Conservation (phyloP, 2,797 vertebrate genomes). For the Xyrichtys novacula region DNA sequence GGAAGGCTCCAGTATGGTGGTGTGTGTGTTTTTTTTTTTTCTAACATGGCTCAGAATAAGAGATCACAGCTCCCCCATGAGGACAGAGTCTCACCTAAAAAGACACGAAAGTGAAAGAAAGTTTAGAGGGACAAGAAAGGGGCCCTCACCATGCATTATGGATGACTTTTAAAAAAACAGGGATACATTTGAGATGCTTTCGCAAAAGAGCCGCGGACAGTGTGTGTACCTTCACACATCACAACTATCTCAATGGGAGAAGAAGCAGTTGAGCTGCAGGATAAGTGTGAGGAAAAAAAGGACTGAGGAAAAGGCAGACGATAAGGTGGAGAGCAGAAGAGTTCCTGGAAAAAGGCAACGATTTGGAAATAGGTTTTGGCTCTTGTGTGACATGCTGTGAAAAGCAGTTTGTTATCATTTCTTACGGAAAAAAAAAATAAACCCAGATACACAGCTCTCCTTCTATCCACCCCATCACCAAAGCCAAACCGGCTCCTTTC, state of each 20-base stretch:
- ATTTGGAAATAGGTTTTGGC: slow-evolving; percentile 58
- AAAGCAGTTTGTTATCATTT: slow-evolving; percentile 53
- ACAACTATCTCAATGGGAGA: slow-evolving; percentile 49
- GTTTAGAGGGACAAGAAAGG: slow-evolving; percentile 36
- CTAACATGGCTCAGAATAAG: slow-evolving; percentile 25
- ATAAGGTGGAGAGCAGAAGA: slow-evolving; percentile 53
- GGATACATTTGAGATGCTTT: slow-evolving; percentile 44
- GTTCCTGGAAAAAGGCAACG: slow-evolving; percentile 38
- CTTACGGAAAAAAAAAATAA: slow-evolving; percentile 46
- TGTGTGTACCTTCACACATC: slow-evolving; percentile 24
- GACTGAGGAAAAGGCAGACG: slow-evolving; percentile 26
- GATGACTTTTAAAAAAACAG: slow-evolving; percentile 39
- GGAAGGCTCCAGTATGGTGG: background rate
- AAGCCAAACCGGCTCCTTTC: slow-evolving; percentile 63
- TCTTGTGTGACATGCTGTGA: slow-evolving; percentile 46
- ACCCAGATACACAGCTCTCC: slow-evolving; percentile 39
- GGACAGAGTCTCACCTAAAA: slow-evolving; percentile 45
- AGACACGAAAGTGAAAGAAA: slow-evolving; percentile 35
- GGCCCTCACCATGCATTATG: slow-evolving; percentile 29
- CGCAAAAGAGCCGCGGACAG: slow-evolving; percentile 4
- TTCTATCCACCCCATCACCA: slow-evolving; percentile 28
- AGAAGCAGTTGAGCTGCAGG: slow-evolving; percentile 45
- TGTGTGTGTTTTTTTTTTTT: slow-evolving; percentile 14
- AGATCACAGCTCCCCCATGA: slow-evolving; percentile 65
- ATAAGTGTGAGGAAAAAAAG: slow-evolving; percentile 24